These are phyloP conservation scores for Ataeniobius toweri DNA, from an alignment of 2,797 vertebrate species.

Conservation along the genomic window DNA sequence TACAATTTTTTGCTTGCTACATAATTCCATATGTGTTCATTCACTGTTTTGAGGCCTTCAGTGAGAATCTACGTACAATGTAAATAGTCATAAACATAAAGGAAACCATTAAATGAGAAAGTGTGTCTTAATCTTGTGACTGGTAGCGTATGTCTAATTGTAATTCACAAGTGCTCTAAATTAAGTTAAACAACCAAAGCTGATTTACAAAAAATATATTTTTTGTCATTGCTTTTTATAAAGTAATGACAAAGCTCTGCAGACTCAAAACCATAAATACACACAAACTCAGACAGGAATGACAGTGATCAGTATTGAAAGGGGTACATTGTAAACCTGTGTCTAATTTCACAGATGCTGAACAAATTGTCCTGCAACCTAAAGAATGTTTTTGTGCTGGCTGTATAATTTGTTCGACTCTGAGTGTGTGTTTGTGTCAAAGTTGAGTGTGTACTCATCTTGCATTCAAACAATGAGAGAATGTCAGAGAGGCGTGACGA, in stretches of 20 bases:
- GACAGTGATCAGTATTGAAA: conserved; percentile 77
- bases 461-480: conserved; percentile 72
- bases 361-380: conserved; percentile 77
- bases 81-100: too few species aligned
- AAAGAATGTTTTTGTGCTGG: conserved; percentile 59
- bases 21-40: too few species aligned
- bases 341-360: conserved; percentile 81
- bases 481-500: conserved; percentile 75
- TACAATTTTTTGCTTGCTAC: too few species aligned
- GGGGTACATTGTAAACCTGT: conserved; percentile 70
- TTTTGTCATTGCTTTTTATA: neutral
- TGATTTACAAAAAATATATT: conserved; percentile 14
- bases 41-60: too few species aligned
- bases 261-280: conserved; percentile 23
- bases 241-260: neutral
- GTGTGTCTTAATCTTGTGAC: too few species aligned
- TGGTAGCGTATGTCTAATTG: conserved; percentile 17
- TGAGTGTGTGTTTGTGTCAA: conserved; percentile 2
- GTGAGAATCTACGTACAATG: too few species aligned
- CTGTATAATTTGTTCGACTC: conserved; percentile 58
- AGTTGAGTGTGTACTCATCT: conserved; percentile 57
- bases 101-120: too few species aligned
- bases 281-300: conserved; percentile 36
- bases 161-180: conserved; percentile 22
- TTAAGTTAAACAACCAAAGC: conserved; percentile 23